These are phyloP conservation scores for Pseudomyrmex sp. DNA, from an alignment of 1,140 invertebrate genomes.

Conservation along the genomic window DNA sequence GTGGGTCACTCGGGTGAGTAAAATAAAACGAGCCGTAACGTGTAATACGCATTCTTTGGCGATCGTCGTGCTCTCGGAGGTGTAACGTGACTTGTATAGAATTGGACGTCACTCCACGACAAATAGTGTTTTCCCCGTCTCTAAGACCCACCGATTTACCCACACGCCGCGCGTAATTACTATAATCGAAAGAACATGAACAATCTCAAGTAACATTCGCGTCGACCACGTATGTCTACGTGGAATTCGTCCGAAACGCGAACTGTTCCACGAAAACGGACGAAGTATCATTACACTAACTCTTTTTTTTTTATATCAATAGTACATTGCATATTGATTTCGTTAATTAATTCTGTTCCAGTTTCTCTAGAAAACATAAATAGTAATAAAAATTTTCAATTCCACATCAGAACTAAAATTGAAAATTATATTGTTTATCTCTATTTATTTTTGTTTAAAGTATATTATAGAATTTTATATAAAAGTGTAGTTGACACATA, in stretches of 20 bases:
- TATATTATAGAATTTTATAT: background rate
- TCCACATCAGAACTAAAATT: background rate
- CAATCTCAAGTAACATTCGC: constrained; percentile 74
- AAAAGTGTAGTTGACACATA: background rate
- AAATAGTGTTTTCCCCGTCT: constrained; percentile 72
- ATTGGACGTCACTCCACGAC: constrained; percentile 72
- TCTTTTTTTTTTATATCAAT: background rate
- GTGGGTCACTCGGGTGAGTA: background rate
- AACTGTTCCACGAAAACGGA: background rate
- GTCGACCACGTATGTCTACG: constrained; percentile 30
- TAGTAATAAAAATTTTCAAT: too few relatives aligned
- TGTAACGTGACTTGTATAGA: constrained; percentile 72
- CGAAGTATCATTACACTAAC: background rate
- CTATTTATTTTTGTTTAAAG: background rate
- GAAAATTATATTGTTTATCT: background rate
- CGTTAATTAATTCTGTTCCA: too few relatives aligned
- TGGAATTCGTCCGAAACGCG: constrained; percentile 40
- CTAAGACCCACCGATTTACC: constrained; percentile 77
- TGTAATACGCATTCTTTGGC: constrained; percentile 60
- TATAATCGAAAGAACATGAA: constrained; percentile 71
- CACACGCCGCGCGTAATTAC: constrained; percentile 77
- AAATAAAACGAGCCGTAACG: constrained; percentile 55
- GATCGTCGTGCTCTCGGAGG: constrained; percentile 58
- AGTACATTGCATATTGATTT: background rate
- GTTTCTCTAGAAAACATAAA: background rate